Percentiles rank a stretch among this genome's conserved stretches.
These are phyloP conservation scores for Folsomia manolachei DNA, from an alignment of 2,888 invertebrate genomes.

Conservation along the genomic window DNA sequence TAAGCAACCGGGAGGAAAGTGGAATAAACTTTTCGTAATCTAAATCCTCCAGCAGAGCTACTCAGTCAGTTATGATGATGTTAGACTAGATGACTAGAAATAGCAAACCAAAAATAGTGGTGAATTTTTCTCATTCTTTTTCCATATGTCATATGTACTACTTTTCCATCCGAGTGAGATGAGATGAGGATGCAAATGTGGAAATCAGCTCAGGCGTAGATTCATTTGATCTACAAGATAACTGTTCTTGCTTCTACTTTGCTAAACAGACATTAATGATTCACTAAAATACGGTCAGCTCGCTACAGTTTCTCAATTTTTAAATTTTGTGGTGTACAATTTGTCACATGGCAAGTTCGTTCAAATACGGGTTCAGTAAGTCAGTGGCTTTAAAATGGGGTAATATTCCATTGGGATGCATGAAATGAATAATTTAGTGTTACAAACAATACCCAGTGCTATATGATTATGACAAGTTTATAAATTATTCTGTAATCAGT, in stretches of 20 bases:
- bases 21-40: slow-evolving; percentile 9
- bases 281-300: too few relatives aligned
- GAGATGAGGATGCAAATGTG: not conserved
- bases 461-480: not conserved
- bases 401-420: not conserved
- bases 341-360: too few relatives aligned
- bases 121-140: not conserved
- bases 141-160: not conserved
- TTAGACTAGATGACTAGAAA: not conserved
- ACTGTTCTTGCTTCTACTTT: not conserved
- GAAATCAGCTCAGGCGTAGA: not conserved
- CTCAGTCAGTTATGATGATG: not conserved
- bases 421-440: not conserved
- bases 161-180: too few relatives aligned
- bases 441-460: too few relatives aligned
- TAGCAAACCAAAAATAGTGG: too few relatives aligned
- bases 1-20: not conserved
- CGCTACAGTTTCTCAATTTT: too few relatives aligned
- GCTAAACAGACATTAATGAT: not conserved
- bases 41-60: not conserved
- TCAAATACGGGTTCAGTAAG: too few relatives aligned
- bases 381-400: not conserved
- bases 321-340: too few relatives aligned
- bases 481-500: not conserved
- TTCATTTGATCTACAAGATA: not conserved